Percentiles rank a stretch among this genome's conserved stretches.
Conservation (phyloP, 2,797 vertebrate genomes). For the Cynodonichthys magdalenae region DNA sequence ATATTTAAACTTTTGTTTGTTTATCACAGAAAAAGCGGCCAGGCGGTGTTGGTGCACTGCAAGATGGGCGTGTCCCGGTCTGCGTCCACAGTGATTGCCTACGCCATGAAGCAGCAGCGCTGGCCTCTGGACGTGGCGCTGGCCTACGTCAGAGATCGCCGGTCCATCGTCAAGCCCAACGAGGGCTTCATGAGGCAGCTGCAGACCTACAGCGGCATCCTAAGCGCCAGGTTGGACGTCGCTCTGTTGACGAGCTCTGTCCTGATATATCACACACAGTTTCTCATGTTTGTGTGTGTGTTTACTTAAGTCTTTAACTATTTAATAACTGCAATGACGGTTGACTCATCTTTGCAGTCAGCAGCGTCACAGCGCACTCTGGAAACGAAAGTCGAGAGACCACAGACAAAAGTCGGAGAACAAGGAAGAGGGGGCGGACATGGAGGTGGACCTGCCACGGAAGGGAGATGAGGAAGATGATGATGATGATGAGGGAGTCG, state of each 20-base stretch:
- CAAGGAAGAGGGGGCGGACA: slow-evolving; percentile 25
- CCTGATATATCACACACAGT: not conserved
- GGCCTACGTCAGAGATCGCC: slow-evolving; percentile 82
- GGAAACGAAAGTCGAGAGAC: slow-evolving; percentile 84
- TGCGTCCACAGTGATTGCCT: slow-evolving; percentile 92
- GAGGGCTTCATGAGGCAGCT: slow-evolving; percentile 93
- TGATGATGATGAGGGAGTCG: slow-evolving; percentile 39
- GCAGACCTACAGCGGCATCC: slow-evolving; percentile 93
- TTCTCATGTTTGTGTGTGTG: too few species aligned
- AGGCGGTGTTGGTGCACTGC: slow-evolving; percentile 91
- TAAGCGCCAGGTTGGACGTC: slow-evolving; percentile 86
- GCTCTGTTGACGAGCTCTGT: not conserved
- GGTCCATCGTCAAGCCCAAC: slow-evolving; percentile 89
- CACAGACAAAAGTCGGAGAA: slow-evolving; percentile 67
- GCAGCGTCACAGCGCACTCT: slow-evolving; percentile 89
- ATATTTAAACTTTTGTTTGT: not conserved
- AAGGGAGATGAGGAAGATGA: slow-evolving; percentile 55
- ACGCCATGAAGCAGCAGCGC: slow-evolving; percentile 91
- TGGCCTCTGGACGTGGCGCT: slow-evolving; percentile 88
- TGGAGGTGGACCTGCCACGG: slow-evolving; percentile 16
- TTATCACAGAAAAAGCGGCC: slow-evolving; percentile 79
- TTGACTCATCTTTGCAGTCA: slow-evolving; percentile 64
- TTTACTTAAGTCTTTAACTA: too few species aligned
- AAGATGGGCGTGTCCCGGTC: slow-evolving; percentile 98
- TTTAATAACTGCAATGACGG: not conserved